Evolutionary conservation across 2,797 vertebrate species (phyloP).

Genomic region (Diceros bicornis): DNA sequence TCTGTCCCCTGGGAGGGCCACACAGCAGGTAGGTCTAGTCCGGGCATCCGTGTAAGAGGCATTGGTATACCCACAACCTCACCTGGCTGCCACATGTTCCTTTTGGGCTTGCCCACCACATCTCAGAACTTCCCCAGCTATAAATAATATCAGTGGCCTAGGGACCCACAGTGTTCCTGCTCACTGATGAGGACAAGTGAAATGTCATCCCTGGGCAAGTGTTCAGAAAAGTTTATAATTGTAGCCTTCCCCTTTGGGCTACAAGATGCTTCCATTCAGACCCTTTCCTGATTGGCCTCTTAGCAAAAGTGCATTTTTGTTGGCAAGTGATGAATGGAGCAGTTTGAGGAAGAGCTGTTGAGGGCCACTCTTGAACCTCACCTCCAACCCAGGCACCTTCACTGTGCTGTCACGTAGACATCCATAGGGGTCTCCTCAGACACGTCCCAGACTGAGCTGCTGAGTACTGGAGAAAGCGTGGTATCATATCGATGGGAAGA

Average conservation of each 20-base stretch:
- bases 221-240: not conserved
- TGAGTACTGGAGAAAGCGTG: not conserved
- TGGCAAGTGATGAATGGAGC: not conserved
- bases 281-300: not conserved
- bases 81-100: not conserved
- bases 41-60: not conserved
- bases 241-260: not conserved
- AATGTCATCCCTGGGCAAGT: not conserved
- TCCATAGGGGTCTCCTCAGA: not conserved
- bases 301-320: constrained; percentile 18
- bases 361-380: not conserved
- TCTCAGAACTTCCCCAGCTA: not conserved
- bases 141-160: not conserved
- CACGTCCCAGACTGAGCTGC: not conserved
- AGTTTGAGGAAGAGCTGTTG: not conserved
- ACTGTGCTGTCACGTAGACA: not conserved
- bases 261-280: not conserved
- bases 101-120: not conserved
- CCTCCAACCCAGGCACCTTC: not conserved
- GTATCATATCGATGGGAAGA: not conserved
- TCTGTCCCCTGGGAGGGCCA: constrained; percentile 54
- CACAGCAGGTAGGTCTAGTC: constrained; percentile 21
- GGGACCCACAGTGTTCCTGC: not conserved
- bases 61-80: not conserved
- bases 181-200: not conserved